Percentiles rank a stretch among this genome's conserved stretches.
Conservation (phyloP, 1,140 invertebrate species). For the Colletes latitarsis region DNA sequence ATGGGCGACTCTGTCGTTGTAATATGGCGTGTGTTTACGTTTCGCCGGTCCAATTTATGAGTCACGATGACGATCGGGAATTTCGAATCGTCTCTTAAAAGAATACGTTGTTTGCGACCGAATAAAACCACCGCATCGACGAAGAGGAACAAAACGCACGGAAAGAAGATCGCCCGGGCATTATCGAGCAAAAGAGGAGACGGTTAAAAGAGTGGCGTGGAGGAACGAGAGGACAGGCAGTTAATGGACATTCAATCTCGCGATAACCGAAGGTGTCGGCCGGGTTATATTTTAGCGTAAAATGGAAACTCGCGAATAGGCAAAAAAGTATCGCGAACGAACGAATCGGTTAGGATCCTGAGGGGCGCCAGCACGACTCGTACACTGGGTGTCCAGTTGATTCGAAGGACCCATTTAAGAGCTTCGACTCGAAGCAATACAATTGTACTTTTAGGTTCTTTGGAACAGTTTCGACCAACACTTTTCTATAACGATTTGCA, state of each 20-base stretch:
- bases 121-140: not conserved
- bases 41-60: slow-evolving; percentile 23
- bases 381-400: no score
- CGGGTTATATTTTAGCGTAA: slow-evolving; percentile 1
- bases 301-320: slow-evolving; percentile 26
- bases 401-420: no score
- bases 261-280: slow-evolving; percentile 31
- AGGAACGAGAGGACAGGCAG: not conserved
- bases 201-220: not conserved
- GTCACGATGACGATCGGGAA: slow-evolving; percentile 37
- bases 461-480: no score
- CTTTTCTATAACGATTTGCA: no score
- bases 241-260: slow-evolving; percentile 31
- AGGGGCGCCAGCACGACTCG: not conserved
- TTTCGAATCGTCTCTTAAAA: slow-evolving; percentile 1
- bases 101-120: slow-evolving; percentile 12
- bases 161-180: not conserved
- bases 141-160: not conserved
- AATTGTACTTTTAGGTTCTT: no score
- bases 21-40: slow-evolving; percentile 4
- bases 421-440: no score
- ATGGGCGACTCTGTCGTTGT: not conserved
- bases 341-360: no score
- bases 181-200: not conserved
- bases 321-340: not conserved